These are phyloP conservation scores for Orthosia gracilis DNA, from an alignment of 2,888 invertebrate species.

Conservation along the genomic window DNA sequence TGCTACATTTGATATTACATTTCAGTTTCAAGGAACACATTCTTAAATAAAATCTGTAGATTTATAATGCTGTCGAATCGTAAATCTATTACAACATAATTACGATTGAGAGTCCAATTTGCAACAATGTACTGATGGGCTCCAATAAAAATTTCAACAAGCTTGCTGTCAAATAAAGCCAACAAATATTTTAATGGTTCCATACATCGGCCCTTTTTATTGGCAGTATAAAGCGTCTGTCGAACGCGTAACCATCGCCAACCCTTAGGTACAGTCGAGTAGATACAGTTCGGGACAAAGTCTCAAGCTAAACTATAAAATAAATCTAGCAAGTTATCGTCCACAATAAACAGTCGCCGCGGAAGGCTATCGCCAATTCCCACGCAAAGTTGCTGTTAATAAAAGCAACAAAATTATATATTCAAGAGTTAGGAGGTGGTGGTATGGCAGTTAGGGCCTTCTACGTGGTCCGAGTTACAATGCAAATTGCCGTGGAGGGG, in stretches of 20 bases:
- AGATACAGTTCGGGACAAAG: slow-evolving; percentile 78
- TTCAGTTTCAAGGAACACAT: slow-evolving; percentile 49
- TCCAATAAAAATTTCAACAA: slow-evolving; percentile 87
- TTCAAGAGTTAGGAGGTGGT: slow-evolving; percentile 91
- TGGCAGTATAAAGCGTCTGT: slow-evolving; percentile 82
- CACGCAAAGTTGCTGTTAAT: slow-evolving; percentile 91
- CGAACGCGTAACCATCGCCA: slow-evolving; percentile 78
- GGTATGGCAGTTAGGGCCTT: slow-evolving; percentile 88
- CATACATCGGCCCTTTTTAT: slow-evolving; percentile 88
- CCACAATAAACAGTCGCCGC: slow-evolving; percentile 89
- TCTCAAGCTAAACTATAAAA: slow-evolving; percentile 87
- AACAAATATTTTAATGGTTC: slow-evolving; percentile 89
- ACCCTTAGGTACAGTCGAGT: slow-evolving; percentile 70
- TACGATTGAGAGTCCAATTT: slow-evolving; percentile 81
- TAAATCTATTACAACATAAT: slow-evolving; percentile 73
- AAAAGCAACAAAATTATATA: slow-evolving; percentile 91
- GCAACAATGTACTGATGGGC: slow-evolving; percentile 85
- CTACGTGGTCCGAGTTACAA: slow-evolving; percentile 91
- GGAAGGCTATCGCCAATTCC: slow-evolving; percentile 90
- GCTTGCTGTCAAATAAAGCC: slow-evolving; percentile 88
- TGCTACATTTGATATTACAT: slow-evolving; percentile 61
- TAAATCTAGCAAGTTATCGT: slow-evolving; percentile 90
- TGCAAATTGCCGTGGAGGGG: slow-evolving; percentile 91
- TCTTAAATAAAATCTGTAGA: slow-evolving; percentile 47
- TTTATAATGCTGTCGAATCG: slow-evolving; percentile 52